Conservation (phyloP, 2,797 vertebrate species). For the Gallinago stenura region DNA sequence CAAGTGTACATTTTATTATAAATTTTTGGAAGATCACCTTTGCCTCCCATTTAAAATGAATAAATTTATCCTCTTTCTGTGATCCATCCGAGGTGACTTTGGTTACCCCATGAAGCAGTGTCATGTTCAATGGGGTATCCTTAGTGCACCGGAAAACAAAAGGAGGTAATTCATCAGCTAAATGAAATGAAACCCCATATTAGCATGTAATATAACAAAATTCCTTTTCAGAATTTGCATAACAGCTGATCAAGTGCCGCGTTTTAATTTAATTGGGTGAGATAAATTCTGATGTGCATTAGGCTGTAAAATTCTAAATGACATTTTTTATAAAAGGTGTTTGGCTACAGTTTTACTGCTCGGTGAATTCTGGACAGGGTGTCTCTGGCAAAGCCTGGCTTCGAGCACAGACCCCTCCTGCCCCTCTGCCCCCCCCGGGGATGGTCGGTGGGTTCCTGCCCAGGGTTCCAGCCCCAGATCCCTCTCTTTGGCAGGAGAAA, state of each 20-base stretch:
- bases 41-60: background rate
- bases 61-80: background rate
- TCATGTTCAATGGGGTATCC: background rate
- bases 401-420: background rate
- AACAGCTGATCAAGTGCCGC: slow-evolving; percentile 18
- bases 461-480: background rate
- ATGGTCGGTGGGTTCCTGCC: background rate
- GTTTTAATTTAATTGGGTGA: slow-evolving; percentile 56
- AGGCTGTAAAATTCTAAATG: slow-evolving; percentile 3
- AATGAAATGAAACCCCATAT: slow-evolving; percentile 53
- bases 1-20: background rate
- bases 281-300: background rate
- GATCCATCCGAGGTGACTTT: background rate
- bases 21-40: background rate
- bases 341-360: background rate
- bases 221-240: slow-evolving; percentile 37
- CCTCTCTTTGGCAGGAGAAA: background rate
- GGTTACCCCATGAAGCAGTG: background rate
- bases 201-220: slow-evolving; percentile 32
- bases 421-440: too few species aligned
- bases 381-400: background rate
- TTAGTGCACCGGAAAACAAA: background rate
- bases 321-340: background rate
- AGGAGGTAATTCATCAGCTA: slow-evolving; percentile 36
- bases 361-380: background rate